Conservation (phyloP, 1,140 invertebrate genomes). For the Neodiprion lecontei region DNA sequence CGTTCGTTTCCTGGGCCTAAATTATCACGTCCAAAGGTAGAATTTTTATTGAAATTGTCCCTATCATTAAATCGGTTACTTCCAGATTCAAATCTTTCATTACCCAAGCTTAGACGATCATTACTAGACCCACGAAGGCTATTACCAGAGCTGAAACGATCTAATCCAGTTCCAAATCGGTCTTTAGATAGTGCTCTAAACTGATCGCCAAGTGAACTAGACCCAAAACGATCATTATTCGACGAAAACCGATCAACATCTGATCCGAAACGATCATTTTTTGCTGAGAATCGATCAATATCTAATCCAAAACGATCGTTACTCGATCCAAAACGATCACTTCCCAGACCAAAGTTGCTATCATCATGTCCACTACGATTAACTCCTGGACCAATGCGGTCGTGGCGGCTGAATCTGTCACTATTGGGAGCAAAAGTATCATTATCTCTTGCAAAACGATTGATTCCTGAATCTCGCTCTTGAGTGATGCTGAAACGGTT, state of each 20-base stretch:
- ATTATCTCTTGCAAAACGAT: neutral
- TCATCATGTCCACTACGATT: neutral
- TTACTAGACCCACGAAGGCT: conserved; percentile 28
- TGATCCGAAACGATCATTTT: conserved; percentile 34
- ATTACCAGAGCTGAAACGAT: conserved; percentile 26
- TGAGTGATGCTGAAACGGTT: conserved; percentile 31
- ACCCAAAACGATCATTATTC: conserved; percentile 25
- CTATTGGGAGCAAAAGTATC: neutral
- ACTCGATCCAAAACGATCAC: conserved; percentile 35
- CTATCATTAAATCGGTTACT: conserved; percentile 6
- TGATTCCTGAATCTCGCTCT: conserved; percentile 27
- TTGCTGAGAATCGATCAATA: conserved; percentile 29
- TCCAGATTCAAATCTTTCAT: conserved; percentile 27
- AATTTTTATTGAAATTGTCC: conserved; percentile 15
- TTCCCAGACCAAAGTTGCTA: conserved; percentile 17
- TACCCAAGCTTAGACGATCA: conserved; percentile 28
- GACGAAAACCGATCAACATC: conserved; percentile 33
- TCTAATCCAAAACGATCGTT: conserved; percentile 20
- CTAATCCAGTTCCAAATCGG: conserved; percentile 1
- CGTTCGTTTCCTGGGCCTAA: conserved; percentile 35
- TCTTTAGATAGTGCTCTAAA: conserved; percentile 14
- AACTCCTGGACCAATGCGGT: conserved; percentile 13
- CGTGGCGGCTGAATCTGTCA: conserved; percentile 30
- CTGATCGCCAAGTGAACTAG: conserved; percentile 17
- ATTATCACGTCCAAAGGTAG: conserved; percentile 15